Evolutionary conservation across 2,888 invertebrate genomes (phyloP), one percentile per base, ranked within the genome.

Genomic region (Sphaerophoria taeniata): DNA sequence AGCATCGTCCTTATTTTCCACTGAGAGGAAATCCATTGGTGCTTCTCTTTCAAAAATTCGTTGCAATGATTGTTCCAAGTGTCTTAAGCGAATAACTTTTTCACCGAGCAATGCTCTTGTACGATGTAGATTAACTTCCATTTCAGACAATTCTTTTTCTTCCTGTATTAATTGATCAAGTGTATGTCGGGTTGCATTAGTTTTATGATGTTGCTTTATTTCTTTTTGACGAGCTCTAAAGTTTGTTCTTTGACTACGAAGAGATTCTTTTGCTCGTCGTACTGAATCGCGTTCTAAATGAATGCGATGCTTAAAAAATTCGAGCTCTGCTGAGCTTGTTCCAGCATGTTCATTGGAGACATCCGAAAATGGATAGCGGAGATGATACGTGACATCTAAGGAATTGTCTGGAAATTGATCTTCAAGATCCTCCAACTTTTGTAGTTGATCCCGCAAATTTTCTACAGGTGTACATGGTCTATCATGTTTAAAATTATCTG

Each of bases 241-340:
- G 60, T 95, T 94, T 53, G 94, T 94, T 74, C 95, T 93, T 78
- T 96, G 94, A 1, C 94, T 94, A 51, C 95, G 93, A 80, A 97
- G 90, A 65, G 95, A 96, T 82, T 96, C 96, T 87, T 96, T 94
- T n/a, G 96, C 96, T 2, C 96, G 93, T n/a, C 96, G 93, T 90
- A 97, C 96, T 24, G 96, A 96, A 89, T 97, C 97, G 6, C 96
- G 92, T 89, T 97, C 97, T 51, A 97, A 93, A 87, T 96, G 94
- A 63, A 97, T 96, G 69, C 97, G 94, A 90, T 97, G 96, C 60
- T 96, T 94, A 89, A 97, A 96, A 92, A 97, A 97, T 90, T 97
- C 97, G 70, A 97, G 90, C 89, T 97, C 97, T 24, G 96, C 94
- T 65, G 94, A 93, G 55, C 89, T 88, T 33, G 93, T 93, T 34